Evolutionary conservation across 2,888 invertebrate genomes (phyloP).

Genomic region (Diabrotica balteata): DNA sequence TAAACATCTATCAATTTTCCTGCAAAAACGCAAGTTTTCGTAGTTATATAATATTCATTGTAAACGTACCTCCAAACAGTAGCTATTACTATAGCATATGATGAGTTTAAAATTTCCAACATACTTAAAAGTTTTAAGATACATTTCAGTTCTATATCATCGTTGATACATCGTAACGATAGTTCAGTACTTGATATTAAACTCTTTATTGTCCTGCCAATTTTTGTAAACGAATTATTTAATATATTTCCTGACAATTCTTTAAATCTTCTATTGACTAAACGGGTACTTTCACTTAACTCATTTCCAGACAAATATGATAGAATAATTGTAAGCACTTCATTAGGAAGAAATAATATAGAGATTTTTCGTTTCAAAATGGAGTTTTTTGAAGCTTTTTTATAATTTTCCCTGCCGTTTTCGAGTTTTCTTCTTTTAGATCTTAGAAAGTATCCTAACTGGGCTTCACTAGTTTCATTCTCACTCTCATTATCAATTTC

Average conservation of each 20-base stretch:
- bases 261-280: slow-evolving; percentile 51
- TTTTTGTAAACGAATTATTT: slow-evolving; percentile 46
- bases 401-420: slow-evolving; percentile 40
- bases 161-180: slow-evolving; percentile 47
- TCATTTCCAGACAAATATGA: slow-evolving; percentile 45
- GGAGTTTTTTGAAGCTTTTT: slow-evolving; percentile 15
- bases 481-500: no score
- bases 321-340: slow-evolving; percentile 49
- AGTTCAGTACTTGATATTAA: slow-evolving; percentile 44
- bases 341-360: slow-evolving; percentile 51
- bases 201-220: slow-evolving; percentile 44
- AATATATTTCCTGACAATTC: slow-evolving; percentile 50
- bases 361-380: slow-evolving; percentile 47
- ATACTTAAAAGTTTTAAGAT: slow-evolving; percentile 50
- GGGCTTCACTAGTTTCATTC: no score
- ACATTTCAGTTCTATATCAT: slow-evolving; percentile 53
- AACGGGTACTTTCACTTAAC: slow-evolving; percentile 51
- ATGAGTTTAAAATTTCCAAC: slow-evolving; percentile 49
- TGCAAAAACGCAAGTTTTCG: slow-evolving; percentile 51
- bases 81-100: slow-evolving; percentile 49
- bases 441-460: slow-evolving; percentile 43
- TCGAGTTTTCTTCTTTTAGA: slow-evolving; percentile 43
- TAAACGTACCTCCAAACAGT: slow-evolving; percentile 55
- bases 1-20: slow-evolving; percentile 51
- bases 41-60: slow-evolving; percentile 47